Evolutionary conservation across 2,888 invertebrate species (phyloP).

Genomic region (Heliconius aoede): DNA sequence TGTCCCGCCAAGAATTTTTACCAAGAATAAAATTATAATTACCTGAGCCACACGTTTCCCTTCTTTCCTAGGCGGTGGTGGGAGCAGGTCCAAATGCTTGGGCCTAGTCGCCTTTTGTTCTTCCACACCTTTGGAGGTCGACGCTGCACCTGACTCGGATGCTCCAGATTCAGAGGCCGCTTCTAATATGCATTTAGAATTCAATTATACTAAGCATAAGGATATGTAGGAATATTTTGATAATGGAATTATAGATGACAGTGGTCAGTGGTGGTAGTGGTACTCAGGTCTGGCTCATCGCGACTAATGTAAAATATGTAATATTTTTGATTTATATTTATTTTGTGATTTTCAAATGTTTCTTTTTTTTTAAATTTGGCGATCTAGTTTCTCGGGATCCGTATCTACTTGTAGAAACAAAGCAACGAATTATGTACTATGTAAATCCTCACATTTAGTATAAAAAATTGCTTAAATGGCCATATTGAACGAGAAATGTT

Average conservation of each 20-base stretch:
- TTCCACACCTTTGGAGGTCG: constrained; percentile 64
- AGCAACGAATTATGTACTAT: not conserved
- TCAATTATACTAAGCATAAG: not conserved
- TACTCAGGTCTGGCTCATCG: not conserved
- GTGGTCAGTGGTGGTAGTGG: constrained; percentile 1
- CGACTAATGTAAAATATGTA: not conserved
- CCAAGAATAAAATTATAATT: constrained; percentile 37
- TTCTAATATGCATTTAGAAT: constrained; percentile 38
- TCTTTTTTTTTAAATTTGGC: not conserved
- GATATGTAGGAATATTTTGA: not conserved
- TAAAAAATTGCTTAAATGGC: too few species aligned
- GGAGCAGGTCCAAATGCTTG: constrained; percentile 73
- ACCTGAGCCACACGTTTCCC: constrained; percentile 67
- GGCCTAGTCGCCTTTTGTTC: constrained; percentile 63
- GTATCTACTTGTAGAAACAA: not conserved
- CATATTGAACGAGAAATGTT: too few species aligned
- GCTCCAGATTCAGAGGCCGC: constrained; percentile 70
- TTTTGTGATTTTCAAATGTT: not conserved
- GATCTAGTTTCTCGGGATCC: not conserved
- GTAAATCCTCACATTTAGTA: too few species aligned
- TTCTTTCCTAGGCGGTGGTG: constrained; percentile 77
- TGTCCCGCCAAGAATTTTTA: too few species aligned
- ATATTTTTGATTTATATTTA: not conserved
- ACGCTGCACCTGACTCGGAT: constrained; percentile 66
- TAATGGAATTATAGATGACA: not conserved